Evolutionary conservation across 2,113 vertebrate genomes (phyloP).

Genomic region (Nesoenas mayeri): DNA sequence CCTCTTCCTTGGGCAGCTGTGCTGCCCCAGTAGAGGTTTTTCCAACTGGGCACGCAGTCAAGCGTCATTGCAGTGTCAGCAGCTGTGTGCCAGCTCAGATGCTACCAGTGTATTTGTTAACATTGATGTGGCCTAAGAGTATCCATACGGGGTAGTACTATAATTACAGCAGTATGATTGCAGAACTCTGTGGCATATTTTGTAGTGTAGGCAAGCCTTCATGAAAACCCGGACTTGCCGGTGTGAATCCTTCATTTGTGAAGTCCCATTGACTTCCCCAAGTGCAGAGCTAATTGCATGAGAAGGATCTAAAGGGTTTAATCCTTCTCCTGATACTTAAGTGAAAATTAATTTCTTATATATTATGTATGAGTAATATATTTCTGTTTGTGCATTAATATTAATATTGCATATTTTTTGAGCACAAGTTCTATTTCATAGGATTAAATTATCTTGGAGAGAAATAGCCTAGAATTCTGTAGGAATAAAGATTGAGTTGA

Average conservation of each 20-base stretch:
- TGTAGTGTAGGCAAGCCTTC: not conserved
- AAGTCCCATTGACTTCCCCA: slow-evolving; percentile 43
- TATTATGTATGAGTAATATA: slow-evolving; percentile 67
- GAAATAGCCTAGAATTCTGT: not conserved
- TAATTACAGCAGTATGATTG: not conserved
- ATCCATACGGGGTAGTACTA: not conserved
- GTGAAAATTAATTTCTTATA: slow-evolving; percentile 71
- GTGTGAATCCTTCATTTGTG: not conserved
- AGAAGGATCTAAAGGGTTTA: slow-evolving; percentile 52
- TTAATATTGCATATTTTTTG: slow-evolving; percentile 52
- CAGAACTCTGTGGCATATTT: not conserved
- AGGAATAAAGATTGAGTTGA: not conserved
- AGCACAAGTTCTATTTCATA: slow-evolving; percentile 35
- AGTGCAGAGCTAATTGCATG: slow-evolving; percentile 47
- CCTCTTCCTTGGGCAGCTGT: slow-evolving; percentile 22
- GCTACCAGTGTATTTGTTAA: not conserved
- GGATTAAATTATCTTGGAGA: slow-evolving; percentile 35
- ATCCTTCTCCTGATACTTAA: slow-evolving; percentile 44
- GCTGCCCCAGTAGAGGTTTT: not conserved
- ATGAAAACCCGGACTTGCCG: not conserved
- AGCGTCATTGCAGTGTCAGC: not conserved
- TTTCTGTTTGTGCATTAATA: slow-evolving; percentile 64
- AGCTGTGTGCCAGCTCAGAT: slow-evolving; percentile 36
- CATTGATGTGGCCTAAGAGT: not conserved
- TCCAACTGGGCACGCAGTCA: not conserved